These are phyloP conservation scores for Poecilia wingei DNA, from an alignment of 2,797 vertebrate species.

Conservation along the genomic window DNA sequence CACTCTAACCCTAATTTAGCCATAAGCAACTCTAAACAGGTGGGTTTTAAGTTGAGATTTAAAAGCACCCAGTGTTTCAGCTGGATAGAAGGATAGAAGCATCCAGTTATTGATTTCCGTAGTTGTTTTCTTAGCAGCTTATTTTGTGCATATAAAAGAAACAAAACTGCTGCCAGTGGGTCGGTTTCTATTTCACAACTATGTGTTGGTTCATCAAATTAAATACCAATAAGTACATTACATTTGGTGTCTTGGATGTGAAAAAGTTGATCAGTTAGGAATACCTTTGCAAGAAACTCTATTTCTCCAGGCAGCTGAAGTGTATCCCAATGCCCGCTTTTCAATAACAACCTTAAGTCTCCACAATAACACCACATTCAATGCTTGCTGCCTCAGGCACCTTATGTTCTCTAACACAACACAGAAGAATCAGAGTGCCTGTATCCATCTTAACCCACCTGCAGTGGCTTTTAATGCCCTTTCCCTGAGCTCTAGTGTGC, in stretches of 20 bases:
- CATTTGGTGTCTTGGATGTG: background rate
- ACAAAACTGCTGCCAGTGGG: background rate
- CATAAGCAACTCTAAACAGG: too few relatives aligned
- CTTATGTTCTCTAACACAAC: conserved; percentile 45
- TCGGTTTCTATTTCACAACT: background rate
- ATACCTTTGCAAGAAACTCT: background rate
- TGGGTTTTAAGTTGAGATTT: too few relatives aligned
- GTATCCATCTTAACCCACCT: conserved; percentile 43
- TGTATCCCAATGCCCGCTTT: conserved; percentile 26
- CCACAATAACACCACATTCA: conserved; percentile 31
- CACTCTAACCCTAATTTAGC: too few relatives aligned
- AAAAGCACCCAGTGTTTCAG: too few relatives aligned
- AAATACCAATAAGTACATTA: background rate
- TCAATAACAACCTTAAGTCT: conserved; percentile 58
- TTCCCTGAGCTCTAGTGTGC: conserved; percentile 17
- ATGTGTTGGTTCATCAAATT: background rate
- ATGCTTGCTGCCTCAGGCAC: conserved; percentile 44
- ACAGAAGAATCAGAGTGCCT: conserved; percentile 46
- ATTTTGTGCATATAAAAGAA: background rate
- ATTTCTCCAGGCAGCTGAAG: conserved; percentile 19
- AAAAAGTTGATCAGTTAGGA: background rate
- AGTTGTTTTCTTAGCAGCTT: background rate
- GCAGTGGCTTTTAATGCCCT: conserved; percentile 51
- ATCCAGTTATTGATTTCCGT: background rate
- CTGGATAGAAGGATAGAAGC: too few relatives aligned